A percentile compares a stretch with the other conserved stretches of the same genome.
Conservation (phyloP, 1,140 invertebrate genomes). For the Eciton burchellii region DNA sequence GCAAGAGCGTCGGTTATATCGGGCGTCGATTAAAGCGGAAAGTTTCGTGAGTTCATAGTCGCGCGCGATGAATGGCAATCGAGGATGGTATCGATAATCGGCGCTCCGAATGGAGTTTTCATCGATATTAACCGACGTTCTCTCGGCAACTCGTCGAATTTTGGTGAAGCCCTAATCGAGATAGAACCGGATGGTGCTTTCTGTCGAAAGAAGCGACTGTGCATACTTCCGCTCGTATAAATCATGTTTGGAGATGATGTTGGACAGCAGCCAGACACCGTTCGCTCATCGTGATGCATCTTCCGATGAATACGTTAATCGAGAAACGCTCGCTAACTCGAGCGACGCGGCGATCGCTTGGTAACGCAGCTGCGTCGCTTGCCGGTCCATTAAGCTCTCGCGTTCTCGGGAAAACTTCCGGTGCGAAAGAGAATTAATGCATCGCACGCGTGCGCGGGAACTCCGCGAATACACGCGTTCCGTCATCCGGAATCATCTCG, state of each 20-base stretch:
- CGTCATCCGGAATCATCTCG: neutral
- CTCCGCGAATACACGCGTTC: neutral
- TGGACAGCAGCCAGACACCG: constrained; percentile 60
- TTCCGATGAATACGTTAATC: neutral
- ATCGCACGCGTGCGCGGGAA: neutral
- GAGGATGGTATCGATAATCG: neutral
- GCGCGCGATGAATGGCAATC: constrained; percentile 18
- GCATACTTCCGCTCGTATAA: constrained; percentile 54
- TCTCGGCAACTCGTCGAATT: constrained; percentile 1
- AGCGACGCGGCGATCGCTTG: constrained; percentile 53
- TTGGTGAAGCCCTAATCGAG: constrained; percentile 33
- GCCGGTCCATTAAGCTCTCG: constrained; percentile 58
- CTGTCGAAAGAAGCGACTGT: constrained; percentile 25
- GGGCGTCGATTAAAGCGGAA: constrained; percentile 15
- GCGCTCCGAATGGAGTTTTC: neutral
- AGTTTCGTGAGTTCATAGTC: neutral
- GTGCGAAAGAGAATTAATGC: constrained; percentile 28
- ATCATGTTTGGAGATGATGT: constrained; percentile 45
- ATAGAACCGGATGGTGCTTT: constrained; percentile 38
- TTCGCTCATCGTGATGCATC: neutral
- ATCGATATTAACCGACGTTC: neutral
- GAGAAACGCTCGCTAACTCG: constrained; percentile 32
- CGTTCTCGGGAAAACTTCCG: constrained; percentile 46
- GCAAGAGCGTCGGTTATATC: neutral
- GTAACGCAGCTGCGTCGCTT: constrained; percentile 47